A percentile compares a stretch with the other conserved stretches of the same genome.
Evolutionary conservation across 2,797 vertebrate genomes (phyloP).

Genomic region (Mallotus villosus): DNA sequence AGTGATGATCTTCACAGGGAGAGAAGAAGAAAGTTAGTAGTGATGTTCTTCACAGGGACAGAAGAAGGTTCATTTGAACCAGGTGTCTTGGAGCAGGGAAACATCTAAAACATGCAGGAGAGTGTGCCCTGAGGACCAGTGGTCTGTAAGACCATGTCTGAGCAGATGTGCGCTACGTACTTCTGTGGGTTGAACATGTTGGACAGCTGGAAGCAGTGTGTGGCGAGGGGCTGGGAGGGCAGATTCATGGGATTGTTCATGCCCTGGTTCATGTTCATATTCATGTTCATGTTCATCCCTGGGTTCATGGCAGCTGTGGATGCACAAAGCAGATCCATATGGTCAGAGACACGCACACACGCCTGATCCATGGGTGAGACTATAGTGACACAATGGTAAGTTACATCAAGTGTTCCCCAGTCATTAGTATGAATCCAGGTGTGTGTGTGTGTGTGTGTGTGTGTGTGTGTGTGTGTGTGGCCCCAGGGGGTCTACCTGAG

Average conservation of each 20-base stretch:
- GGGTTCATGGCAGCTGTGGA: constrained; percentile 74
- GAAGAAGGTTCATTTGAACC: too few species aligned
- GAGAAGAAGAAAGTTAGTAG: too few species aligned
- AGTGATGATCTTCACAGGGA: not conserved
- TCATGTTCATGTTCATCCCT: constrained; percentile 63
- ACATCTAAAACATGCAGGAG: too few species aligned
- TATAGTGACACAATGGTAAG: not conserved
- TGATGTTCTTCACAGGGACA: too few species aligned
- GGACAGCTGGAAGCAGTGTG: constrained; percentile 96
- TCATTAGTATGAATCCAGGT: not conserved
- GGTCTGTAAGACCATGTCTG: not conserved
- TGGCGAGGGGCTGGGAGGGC: constrained; percentile 88
- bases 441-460: too few species aligned
- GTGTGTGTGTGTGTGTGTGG: not conserved
- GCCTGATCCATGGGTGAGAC: not conserved
- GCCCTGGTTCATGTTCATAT: constrained; percentile 55
- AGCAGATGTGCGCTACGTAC: constrained; percentile 59
- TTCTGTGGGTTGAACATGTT: constrained; percentile 96
- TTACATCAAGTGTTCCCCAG: not conserved
- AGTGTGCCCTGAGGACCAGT: too few species aligned
- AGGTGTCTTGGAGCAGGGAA: too few species aligned
- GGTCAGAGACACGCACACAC: constrained; percentile 18
- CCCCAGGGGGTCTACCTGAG: constrained; percentile 67
- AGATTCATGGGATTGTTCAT: constrained; percentile 62
- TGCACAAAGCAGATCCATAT: not conserved